Evolutionary conservation across 2,797 vertebrate species (phyloP).

Genomic region (Leontopithecus rosalia): DNA sequence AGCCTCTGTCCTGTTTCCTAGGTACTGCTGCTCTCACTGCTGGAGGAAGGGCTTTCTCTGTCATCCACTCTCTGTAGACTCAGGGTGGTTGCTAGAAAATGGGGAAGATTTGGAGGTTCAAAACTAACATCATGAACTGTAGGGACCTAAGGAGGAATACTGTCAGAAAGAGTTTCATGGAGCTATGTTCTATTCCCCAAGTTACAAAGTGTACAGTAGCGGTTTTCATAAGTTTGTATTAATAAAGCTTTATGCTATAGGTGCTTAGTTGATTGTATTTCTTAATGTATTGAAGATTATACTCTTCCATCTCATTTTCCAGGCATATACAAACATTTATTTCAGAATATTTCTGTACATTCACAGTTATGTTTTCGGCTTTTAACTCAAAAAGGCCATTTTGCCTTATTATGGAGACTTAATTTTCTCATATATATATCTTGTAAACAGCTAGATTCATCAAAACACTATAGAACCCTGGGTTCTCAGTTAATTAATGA

Average conservation of each 20-base stretch:
- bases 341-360: constrained; percentile 37
- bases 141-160: background rate
- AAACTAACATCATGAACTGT: background rate
- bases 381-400: constrained; percentile 44
- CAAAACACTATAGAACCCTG: background rate
- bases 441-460: constrained; percentile 6
- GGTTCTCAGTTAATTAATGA: constrained; percentile 33
- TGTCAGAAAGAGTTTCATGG: background rate
- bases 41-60: background rate
- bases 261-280: constrained; percentile 37
- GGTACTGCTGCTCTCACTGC: background rate
- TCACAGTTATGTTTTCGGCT: constrained; percentile 42
- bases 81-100: constrained; percentile 26
- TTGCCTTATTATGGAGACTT: constrained; percentile 17
- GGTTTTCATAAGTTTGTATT: constrained; percentile 23
- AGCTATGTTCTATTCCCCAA: background rate
- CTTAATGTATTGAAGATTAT: constrained; percentile 52
- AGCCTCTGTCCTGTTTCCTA: constrained; percentile 27
- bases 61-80: background rate
- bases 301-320: constrained; percentile 50
- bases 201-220: constrained; percentile 1
- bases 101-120: background rate
- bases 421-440: background rate
- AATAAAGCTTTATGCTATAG: constrained; percentile 29
- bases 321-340: background rate